These are phyloP conservation scores for Coleophora flavipennella DNA, from an alignment of 2,888 invertebrate species.

Conservation along the genomic window DNA sequence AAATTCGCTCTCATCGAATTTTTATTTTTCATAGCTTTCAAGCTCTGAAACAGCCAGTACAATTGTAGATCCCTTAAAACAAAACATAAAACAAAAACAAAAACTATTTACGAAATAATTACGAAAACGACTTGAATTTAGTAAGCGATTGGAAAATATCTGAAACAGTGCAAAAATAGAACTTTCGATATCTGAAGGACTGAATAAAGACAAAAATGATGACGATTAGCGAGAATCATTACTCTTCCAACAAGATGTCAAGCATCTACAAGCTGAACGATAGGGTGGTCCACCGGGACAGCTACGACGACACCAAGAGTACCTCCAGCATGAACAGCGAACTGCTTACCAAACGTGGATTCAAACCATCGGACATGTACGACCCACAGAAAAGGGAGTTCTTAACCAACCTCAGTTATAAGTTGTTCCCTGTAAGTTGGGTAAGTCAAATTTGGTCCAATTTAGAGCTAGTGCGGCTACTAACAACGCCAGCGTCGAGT, in stretches of 20 bases:
- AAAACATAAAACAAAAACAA: no score
- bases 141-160: no score
- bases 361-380: constrained; percentile 88
- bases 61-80: no score
- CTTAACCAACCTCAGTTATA: constrained; percentile 83
- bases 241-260: constrained; percentile 65
- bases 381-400: constrained; percentile 87
- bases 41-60: no score
- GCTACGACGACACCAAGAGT: constrained; percentile 61
- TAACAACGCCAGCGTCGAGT: constrained; percentile 35
- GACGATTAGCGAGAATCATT: constrained; percentile 69
- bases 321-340: constrained; percentile 70
- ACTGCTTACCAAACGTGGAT: constrained; percentile 81
- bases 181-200: no score
- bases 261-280: constrained; percentile 66
- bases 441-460: constrained; percentile 70
- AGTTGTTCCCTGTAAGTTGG: constrained; percentile 87
- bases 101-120: no score
- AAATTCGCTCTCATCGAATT: no score
- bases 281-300: constrained; percentile 57
- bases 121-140: no score
- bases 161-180: no score
- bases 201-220: constrained; percentile 43
- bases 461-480: constrained; percentile 37
- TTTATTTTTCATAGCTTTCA: no score